These are phyloP conservation scores for Oreotrochilus melanogaster DNA, from an alignment of 2,113 vertebrate species.

Conservation along the genomic window DNA sequence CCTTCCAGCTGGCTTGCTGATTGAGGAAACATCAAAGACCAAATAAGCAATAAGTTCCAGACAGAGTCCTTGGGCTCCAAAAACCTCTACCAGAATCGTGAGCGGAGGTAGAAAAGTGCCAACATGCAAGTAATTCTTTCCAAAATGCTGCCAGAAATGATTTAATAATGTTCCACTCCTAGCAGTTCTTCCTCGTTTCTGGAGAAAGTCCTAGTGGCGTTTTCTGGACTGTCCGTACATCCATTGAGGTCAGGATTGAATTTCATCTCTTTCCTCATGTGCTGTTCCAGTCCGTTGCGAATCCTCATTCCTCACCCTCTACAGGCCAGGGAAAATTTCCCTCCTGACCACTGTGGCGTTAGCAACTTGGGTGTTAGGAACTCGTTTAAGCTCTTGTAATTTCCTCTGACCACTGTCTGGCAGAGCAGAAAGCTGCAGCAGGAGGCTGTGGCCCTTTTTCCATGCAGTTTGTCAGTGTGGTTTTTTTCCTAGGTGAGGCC, in stretches of 20 bases:
- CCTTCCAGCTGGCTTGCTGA: constrained; percentile 30
- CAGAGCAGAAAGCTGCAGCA: background rate
- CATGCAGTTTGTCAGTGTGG: background rate
- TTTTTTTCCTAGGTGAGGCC: background rate
- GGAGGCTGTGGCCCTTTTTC: background rate
- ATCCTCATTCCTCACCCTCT: background rate
- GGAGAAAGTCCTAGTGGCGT: constrained; percentile 3
- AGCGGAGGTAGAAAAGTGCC: constrained; percentile 24
- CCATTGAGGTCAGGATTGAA: background rate
- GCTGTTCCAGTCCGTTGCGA: background rate
- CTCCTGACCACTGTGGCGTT: background rate
- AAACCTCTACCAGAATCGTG: background rate
- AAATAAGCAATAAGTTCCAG: background rate
- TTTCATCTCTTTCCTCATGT: background rate
- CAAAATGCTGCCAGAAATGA: constrained; percentile 48
- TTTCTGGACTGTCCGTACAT: background rate
- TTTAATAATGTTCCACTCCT: constrained; percentile 24
- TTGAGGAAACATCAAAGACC: background rate
- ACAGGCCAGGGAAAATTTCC: constrained; percentile 13
- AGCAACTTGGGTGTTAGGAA: background rate
- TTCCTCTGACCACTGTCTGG: constrained; percentile 26
- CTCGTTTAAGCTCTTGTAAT: background rate
- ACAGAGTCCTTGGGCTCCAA: background rate
- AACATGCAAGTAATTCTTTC: constrained; percentile 46
- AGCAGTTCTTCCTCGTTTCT: constrained; percentile 28